Conservation (phyloP, 2,888 invertebrate species). For the Scelioninae gen. 1 region DNA sequence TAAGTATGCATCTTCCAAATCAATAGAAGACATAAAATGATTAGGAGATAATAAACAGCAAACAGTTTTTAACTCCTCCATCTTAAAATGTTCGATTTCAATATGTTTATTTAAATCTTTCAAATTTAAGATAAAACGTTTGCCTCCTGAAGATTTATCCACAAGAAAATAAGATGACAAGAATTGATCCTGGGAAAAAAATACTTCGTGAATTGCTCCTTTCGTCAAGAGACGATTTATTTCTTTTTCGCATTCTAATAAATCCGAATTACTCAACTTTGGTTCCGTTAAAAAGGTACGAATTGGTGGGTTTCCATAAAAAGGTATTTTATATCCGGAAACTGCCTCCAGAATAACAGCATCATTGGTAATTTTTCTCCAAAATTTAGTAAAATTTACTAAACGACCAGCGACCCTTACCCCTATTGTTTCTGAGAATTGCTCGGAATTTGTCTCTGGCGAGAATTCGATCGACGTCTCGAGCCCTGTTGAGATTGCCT, state of each 20-base stretch:
- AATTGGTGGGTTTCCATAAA: background rate
- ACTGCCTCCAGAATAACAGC: too few species aligned
- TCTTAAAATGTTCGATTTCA: background rate
- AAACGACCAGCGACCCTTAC: slow-evolving; percentile 18
- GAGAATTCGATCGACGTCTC: slow-evolving; percentile 9
- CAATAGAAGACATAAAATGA: slow-evolving; percentile 1
- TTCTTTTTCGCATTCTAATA: background rate
- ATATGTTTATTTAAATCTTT: slow-evolving; percentile 4
- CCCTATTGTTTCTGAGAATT: slow-evolving; percentile 12
- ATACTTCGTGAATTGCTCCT: background rate
- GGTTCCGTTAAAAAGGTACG: background rate
- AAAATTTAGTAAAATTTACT: background rate
- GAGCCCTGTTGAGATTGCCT: background rate
- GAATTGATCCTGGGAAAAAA: slow-evolving; percentile 1
- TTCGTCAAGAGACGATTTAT: background rate
- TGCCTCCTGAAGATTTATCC: slow-evolving; percentile 16
- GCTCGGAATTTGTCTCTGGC: slow-evolving; percentile 1
- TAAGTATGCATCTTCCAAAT: slow-evolving; percentile 12
- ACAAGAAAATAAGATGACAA: background rate
- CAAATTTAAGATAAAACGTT: slow-evolving; percentile 12
- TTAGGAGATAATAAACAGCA: slow-evolving; percentile 3
- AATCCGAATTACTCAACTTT: background rate
- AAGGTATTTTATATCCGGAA: too few species aligned
- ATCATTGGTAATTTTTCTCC: background rate
- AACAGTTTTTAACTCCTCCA: slow-evolving; percentile 15